phyloP scores from a whole-genome alignment of 2,888 invertebrate species.

The Gastracanthus pulcherrimus region DNA sequence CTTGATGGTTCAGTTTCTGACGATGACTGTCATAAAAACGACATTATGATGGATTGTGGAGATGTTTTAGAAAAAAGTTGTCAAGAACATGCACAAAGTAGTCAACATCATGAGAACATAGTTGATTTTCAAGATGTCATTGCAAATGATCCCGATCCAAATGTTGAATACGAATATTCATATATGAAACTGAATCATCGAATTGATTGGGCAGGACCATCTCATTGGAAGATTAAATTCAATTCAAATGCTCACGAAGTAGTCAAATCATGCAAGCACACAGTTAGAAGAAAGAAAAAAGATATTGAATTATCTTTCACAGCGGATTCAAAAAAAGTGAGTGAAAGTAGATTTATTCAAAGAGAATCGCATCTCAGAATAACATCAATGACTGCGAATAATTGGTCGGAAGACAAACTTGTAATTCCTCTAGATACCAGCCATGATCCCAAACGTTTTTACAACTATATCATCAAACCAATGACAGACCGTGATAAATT shows the following conservation, averaged over 20 bases:
- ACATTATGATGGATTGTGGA: conserved; percentile 56
- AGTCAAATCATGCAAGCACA: no score
- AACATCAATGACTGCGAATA: no score
- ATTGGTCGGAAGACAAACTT: background rate
- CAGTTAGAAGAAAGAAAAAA: background rate
- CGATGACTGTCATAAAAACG: conserved; percentile 60
- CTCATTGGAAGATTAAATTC: conserved; percentile 87
- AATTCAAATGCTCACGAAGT: conserved; percentile 25
- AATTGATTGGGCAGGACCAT: conserved; percentile 87
- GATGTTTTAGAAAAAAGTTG: conserved; percentile 58
- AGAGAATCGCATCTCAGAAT: background rate
- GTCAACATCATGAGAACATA: conserved; percentile 58
- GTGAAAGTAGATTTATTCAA: background rate
- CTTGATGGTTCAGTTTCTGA: conserved; percentile 66
- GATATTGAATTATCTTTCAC: background rate
- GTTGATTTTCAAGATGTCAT: conserved; percentile 63
- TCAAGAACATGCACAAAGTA: background rate
- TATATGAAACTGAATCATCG: conserved; percentile 62
- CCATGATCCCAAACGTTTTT: background rate
- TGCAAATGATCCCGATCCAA: conserved; percentile 9
- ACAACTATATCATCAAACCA: background rate
- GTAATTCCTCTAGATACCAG: no score
- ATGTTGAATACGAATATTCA: conserved; percentile 67
- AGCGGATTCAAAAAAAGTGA: background rate
- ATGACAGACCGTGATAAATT: background rate